Conservation (phyloP, 2,888 invertebrate genomes). For the Girardia tigrina region DNA sequence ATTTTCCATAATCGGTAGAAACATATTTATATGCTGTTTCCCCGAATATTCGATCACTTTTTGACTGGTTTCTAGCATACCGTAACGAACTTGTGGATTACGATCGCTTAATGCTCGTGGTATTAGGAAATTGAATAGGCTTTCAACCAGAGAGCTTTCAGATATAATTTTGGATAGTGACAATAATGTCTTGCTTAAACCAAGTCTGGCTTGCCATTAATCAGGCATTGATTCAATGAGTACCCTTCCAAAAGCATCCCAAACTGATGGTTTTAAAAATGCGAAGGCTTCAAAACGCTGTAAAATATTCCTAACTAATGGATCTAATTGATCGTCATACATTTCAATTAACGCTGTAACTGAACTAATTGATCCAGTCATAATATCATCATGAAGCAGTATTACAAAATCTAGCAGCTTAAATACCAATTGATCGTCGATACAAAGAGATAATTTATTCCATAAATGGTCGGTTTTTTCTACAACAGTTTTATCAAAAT, state of each 20-base stretch:
- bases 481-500: too few relatives aligned
- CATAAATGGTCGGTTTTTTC: too few relatives aligned
- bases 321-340: neutral
- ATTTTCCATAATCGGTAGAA: slow-evolving; percentile 78
- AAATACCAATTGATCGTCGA: neutral
- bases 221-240: neutral
- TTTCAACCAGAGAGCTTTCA: neutral
- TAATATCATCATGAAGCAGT: neutral
- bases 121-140: slow-evolving; percentile 55
- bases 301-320: neutral
- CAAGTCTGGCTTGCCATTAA: neutral
- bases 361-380: neutral
- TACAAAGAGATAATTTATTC: neutral
- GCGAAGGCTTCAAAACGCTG: neutral
- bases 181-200: neutral
- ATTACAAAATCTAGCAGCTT: neutral
- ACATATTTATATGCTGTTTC: slow-evolving; percentile 55
- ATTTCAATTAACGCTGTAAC: neutral
- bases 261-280: slow-evolving; percentile 4
- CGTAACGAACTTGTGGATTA: slow-evolving; percentile 64
- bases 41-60: neutral
- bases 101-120: slow-evolving; percentile 72
- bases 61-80: slow-evolving; percentile 63
- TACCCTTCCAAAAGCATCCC: neutral
- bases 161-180: neutral